Base-by-base conservation (phyloP, 2,797 vertebrate species). In the Danio tinwini region DNA sequence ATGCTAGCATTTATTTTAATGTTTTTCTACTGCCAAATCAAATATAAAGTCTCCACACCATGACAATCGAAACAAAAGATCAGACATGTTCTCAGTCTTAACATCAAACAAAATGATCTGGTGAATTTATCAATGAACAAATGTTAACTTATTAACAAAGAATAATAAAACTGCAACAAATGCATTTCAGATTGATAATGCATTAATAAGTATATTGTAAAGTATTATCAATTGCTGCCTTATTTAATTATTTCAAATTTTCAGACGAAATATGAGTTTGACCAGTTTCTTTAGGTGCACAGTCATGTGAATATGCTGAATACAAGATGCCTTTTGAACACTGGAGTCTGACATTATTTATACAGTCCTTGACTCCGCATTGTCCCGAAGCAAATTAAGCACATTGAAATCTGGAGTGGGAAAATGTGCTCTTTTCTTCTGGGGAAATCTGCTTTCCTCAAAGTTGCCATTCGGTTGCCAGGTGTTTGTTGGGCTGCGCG, bases 41-140 rank as follows among this genome's bases (percentile, higher is more conserved):
- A 82, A 90, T 45, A 76, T 88, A 55, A 87, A 91, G 88, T 83
- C 86, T 86, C 89, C 86, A 88, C 61, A 81, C 10, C 7, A 37
- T 14, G 44, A 52, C 37, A 13, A 42, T 12, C 52, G 19, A 69
- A 68, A 61, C 29, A 69, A 80, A 52, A 68, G 42, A 17, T 55
- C 76, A 9, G n/a, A 55, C 2, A 11, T 52, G 13, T n/a, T 44
- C 5, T 44, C 53, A 44, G 73, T 39, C 21, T 29, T 29, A 29
- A 29, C 29, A 29, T 29, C 44, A 21, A 74, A 50, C 9, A n/a
- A n/a, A n/a, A n/a, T 14, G 19, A 17, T n/a, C 14, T 59, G 13
- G 6, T 9, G n/a, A n/a, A n/a, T n/a, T n/a, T 29, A 29, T 29
- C 29, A 29, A 29, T 29, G 29, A 29, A 29, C 29, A 29, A 29